Conservation (phyloP, 2,888 invertebrate species). For the Brachylomia viminalis region DNA sequence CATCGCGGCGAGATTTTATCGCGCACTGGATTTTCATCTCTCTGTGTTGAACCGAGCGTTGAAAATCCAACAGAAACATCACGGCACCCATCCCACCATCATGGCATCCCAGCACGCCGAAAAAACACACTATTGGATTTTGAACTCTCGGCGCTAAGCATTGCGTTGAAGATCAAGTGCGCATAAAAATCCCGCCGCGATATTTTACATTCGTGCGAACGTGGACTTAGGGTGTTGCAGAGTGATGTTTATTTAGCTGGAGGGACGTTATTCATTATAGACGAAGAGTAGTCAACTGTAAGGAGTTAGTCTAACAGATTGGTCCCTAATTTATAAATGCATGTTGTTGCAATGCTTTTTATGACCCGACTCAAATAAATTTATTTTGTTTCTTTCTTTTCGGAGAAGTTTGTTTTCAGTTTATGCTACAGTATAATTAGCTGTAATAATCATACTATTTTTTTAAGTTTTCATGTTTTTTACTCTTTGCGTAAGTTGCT, state of each 20-base stretch:
- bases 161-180: too few relatives aligned
- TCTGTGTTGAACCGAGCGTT: too few relatives aligned
- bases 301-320: neutral
- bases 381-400: neutral
- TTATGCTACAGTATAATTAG: neutral
- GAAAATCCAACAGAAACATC: too few relatives aligned
- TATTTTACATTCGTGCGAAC: too few relatives aligned
- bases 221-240: neutral
- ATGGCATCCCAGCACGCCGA: too few relatives aligned
- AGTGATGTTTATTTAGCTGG: slow-evolving; percentile 27
- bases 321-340: neutral
- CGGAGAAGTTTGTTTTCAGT: neutral
- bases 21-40: too few relatives aligned
- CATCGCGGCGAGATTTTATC: too few relatives aligned
- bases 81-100: too few relatives aligned
- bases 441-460: neutral
- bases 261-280: neutral
- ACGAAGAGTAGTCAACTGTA: neutral
- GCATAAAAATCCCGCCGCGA: too few relatives aligned
- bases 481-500: neutral
- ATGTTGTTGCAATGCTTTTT: neutral
- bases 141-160: too few relatives aligned
- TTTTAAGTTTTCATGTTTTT: neutral
- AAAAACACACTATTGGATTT: too few relatives aligned
- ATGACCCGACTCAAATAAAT: too few relatives aligned